Evolutionary conservation across 2,797 vertebrate genomes (phyloP).

Genomic region (Xerus rutilus): DNA sequence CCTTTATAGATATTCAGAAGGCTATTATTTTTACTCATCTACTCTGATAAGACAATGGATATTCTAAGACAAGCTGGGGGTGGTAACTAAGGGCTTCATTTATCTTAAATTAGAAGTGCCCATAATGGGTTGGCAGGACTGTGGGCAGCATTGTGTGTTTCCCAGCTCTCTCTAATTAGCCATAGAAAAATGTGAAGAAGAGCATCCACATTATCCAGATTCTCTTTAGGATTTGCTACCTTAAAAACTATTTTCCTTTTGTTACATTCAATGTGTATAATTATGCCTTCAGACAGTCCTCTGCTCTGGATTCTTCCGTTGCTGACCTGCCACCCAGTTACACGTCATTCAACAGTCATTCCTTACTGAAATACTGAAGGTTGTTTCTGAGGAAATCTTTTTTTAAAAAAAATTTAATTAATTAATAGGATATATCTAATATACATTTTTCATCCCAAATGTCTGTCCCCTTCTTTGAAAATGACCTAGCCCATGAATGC

Average conservation of each 20-base stretch:
- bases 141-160: slow-evolving; percentile 79
- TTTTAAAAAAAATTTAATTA: not conserved
- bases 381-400: slow-evolving; percentile 79
- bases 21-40: slow-evolving; percentile 75
- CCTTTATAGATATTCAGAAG: slow-evolving; percentile 74
- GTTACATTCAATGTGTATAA: slow-evolving; percentile 71
- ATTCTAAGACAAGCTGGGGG: slow-evolving; percentile 76
- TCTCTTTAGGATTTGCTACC: slow-evolving; percentile 78
- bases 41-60: slow-evolving; percentile 78
- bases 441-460: not conserved
- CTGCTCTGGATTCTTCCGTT: slow-evolving; percentile 65
- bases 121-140: slow-evolving; percentile 76
- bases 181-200: slow-evolving; percentile 82
- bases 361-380: slow-evolving; percentile 61
- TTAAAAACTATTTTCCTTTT: slow-evolving; percentile 83
- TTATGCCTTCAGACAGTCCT: slow-evolving; percentile 83
- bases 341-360: slow-evolving; percentile 81
- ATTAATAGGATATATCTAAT: not conserved
- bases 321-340: slow-evolving; percentile 79
- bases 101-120: slow-evolving; percentile 81
- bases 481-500: not conserved
- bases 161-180: slow-evolving; percentile 84
- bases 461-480: not conserved
- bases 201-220: slow-evolving; percentile 82
- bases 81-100: slow-evolving; percentile 79